These are phyloP conservation scores for Gymnoscopelus microlampas DNA, from an alignment of 2,797 vertebrate species.

Conservation along the genomic window DNA sequence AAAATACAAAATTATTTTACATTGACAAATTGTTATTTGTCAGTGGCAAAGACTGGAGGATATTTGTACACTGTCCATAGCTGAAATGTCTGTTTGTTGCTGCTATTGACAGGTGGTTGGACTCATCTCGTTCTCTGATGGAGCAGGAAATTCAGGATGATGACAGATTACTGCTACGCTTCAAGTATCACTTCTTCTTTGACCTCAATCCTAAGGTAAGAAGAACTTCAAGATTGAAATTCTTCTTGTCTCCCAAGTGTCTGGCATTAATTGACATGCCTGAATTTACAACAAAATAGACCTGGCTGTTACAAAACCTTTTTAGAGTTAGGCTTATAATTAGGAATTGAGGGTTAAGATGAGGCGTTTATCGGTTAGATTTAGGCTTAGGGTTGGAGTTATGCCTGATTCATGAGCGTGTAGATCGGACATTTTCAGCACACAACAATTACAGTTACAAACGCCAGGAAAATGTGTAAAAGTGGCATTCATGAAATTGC, in stretches of 20 bases:
- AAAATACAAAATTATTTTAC: no score
- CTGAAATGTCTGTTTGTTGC: constrained; percentile 6
- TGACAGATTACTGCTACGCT: constrained; percentile 90
- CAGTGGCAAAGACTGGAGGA: neutral
- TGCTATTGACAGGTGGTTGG: constrained; percentile 88
- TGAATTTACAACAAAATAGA: neutral
- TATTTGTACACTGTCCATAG: no score
- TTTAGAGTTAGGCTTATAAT: no score
- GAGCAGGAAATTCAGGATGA: constrained; percentile 92
- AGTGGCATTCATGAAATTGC: no score
- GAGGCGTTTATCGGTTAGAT: no score
- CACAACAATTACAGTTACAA: no score
- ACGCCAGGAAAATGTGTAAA: no score
- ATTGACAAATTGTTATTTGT: neutral
- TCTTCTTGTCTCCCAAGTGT: neutral
- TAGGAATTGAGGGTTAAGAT: no score
- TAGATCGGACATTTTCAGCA: no score
- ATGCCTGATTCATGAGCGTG: no score
- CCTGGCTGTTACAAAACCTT: neutral
- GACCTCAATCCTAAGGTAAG: constrained; percentile 98
- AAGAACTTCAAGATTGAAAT: constrained; percentile 7
- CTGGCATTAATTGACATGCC: neutral
- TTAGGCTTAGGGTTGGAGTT: no score
- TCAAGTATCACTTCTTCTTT: constrained; percentile 98
- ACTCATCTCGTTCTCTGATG: constrained; percentile 97